Conservation (phyloP, 2,888 invertebrate species). For the Mimachlamys varia region DNA sequence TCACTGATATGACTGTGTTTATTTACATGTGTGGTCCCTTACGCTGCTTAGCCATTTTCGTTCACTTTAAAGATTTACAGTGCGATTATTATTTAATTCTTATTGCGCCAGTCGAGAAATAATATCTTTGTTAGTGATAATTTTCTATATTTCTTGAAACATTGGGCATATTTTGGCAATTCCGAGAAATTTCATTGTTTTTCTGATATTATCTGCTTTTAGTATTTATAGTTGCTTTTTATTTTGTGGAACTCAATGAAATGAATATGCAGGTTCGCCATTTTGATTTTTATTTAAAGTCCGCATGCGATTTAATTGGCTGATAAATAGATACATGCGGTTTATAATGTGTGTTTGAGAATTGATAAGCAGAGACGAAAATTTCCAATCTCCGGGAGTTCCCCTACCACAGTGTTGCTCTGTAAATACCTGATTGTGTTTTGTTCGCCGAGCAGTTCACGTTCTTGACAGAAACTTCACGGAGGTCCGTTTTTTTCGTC, state of each 20-base stretch:
- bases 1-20: too few species aligned
- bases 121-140: not conserved
- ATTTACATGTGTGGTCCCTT: too few species aligned
- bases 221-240: not conserved
- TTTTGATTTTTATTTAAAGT: not conserved
- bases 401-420: not conserved
- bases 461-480: conserved; percentile 1
- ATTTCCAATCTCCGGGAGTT: not conserved
- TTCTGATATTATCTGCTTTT: not conserved
- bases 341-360: not conserved
- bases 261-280: not conserved
- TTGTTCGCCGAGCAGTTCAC: not conserved
- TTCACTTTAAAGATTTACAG: too few species aligned
- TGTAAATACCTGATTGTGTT: not conserved
- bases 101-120: too few species aligned
- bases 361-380: not conserved
- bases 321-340: not conserved
- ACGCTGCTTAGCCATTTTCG: too few species aligned
- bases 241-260: not conserved
- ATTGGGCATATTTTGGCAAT: not conserved
- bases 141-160: not conserved
- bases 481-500: conserved; percentile 18
- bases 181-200: not conserved
- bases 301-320: not conserved
- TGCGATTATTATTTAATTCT: too few species aligned